A percentile compares a stretch with the other conserved stretches of the same genome.
Evolutionary conservation across 2,888 invertebrate species (phyloP).

Genomic region (Prenolepis imparis): DNA sequence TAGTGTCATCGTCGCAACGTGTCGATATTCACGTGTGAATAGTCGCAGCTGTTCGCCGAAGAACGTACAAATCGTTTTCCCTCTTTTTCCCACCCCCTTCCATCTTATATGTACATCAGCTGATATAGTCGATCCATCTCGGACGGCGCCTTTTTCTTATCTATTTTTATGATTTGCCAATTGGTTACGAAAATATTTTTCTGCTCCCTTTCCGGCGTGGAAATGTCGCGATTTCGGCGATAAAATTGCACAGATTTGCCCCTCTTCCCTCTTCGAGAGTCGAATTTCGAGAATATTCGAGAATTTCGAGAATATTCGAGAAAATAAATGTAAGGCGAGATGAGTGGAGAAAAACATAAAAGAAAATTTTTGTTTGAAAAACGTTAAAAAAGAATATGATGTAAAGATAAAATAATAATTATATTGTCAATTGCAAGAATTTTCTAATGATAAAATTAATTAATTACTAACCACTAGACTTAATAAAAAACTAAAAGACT

Average conservation of each 20-base stretch:
- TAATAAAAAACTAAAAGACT: too few species aligned
- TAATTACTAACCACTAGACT: neutral
- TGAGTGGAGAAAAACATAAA: too few species aligned
- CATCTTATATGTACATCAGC: neutral
- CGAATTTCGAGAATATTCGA: too few species aligned
- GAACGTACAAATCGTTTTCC: slow-evolving; percentile 19
- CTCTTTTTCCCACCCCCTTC: neutral
- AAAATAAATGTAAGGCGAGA: too few species aligned
- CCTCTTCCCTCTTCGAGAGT: too few species aligned
- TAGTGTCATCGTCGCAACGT: slow-evolving; percentile 49
- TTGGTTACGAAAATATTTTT: slow-evolving; percentile 19
- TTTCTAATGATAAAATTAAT: slow-evolving; percentile 5
- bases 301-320: too few species aligned
- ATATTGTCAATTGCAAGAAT: neutral
- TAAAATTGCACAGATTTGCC: too few species aligned
- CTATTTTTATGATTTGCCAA: slow-evolving; percentile 16
- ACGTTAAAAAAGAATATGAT: neutral
- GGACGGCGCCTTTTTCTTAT: neutral
- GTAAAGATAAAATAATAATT: neutral
- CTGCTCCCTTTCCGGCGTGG: neutral
- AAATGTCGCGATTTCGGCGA: neutral
- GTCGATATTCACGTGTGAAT: slow-evolving; percentile 61
- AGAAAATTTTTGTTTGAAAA: too few species aligned
- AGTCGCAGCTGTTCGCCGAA: slow-evolving; percentile 48
- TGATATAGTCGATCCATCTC: slow-evolving; percentile 38